phyloP scores from a whole-genome alignment of 2,797 vertebrate genomes.

The Oophaga sylvatica region DNA sequence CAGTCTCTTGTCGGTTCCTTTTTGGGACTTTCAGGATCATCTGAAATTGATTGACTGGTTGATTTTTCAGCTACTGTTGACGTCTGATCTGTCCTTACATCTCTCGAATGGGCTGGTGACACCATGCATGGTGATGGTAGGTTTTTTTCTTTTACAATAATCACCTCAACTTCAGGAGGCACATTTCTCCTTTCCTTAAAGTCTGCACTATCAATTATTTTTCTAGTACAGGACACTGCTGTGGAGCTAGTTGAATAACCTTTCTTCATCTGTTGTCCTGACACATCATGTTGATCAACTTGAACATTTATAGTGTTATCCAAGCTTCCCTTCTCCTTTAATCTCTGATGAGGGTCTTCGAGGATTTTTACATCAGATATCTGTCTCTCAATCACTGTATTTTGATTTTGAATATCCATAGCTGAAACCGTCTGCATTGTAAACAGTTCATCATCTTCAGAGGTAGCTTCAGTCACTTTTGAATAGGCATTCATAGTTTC shows the following conservation, averaged over 20 bases:
- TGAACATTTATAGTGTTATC: constrained; percentile 49
- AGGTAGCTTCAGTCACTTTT: constrained; percentile 84
- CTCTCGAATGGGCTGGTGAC: constrained; percentile 38
- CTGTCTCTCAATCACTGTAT: constrained; percentile 67
- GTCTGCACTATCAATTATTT: constrained; percentile 58
- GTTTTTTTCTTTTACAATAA: constrained; percentile 72
- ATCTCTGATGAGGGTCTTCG: constrained; percentile 12
- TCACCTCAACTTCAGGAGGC: constrained; percentile 70
- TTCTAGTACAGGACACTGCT: constrained; percentile 34
- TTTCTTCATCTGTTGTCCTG: constrained; percentile 60
- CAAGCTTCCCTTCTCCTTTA: constrained; percentile 49
- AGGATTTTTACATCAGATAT: constrained; percentile 60
- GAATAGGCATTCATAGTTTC: constrained; percentile 81
- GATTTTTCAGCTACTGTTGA: background rate
- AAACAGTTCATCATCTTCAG: constrained; percentile 70
- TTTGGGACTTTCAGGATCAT: constrained; percentile 18
- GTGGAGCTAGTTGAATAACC: constrained; percentile 63
- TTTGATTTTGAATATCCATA: constrained; percentile 79
- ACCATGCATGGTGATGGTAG: constrained; percentile 58
- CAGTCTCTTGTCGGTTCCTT: background rate
- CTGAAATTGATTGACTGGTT: constrained; percentile 12
- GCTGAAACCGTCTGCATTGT: constrained; percentile 76
- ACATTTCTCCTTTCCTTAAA: constrained; percentile 63
- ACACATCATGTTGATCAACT: constrained; percentile 27
- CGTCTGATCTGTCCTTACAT: constrained; percentile 16